phyloP scores from a whole-genome alignment of 2,888 invertebrate species.

The Kryphioiulus occultus region DNA sequence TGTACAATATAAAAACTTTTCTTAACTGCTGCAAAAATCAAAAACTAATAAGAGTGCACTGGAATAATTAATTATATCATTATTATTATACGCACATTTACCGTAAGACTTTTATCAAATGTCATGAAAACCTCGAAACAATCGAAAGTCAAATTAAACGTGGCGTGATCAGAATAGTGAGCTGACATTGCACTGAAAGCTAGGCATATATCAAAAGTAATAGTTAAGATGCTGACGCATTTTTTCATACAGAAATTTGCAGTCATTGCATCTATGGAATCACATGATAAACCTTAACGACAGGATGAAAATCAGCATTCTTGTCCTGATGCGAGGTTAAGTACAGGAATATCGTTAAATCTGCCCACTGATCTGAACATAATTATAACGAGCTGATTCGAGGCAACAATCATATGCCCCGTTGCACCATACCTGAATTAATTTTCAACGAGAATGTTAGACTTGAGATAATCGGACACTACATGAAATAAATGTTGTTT shows the following conservation, averaged over 20 bases:
- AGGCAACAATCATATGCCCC: background rate
- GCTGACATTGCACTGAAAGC: background rate
- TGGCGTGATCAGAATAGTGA: background rate
- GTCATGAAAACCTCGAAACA: background rate
- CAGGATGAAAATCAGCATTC: background rate
- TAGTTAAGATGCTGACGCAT: background rate
- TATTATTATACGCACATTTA: constrained; percentile 17
- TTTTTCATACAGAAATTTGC: background rate
- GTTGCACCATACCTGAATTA: background rate
- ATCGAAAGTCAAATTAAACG: background rate
- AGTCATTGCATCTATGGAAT: background rate
- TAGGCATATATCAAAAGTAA: background rate
- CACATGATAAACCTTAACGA: background rate
- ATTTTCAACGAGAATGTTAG: background rate
- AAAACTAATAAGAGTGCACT: background rate
- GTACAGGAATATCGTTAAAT: background rate
- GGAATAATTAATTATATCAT: background rate
- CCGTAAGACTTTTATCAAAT: background rate
- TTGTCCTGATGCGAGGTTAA: background rate
- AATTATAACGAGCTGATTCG: background rate
- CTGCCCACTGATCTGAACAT: background rate
- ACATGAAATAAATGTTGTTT: background rate
- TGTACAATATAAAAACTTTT: background rate
- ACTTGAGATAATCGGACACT: background rate
- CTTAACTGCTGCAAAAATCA: background rate